Percentiles rank a stretch among this genome's conserved stretches.
These are phyloP conservation scores for Ceyx margarethae DNA, from an alignment of 2,113 vertebrate genomes.

Conservation along the genomic window DNA sequence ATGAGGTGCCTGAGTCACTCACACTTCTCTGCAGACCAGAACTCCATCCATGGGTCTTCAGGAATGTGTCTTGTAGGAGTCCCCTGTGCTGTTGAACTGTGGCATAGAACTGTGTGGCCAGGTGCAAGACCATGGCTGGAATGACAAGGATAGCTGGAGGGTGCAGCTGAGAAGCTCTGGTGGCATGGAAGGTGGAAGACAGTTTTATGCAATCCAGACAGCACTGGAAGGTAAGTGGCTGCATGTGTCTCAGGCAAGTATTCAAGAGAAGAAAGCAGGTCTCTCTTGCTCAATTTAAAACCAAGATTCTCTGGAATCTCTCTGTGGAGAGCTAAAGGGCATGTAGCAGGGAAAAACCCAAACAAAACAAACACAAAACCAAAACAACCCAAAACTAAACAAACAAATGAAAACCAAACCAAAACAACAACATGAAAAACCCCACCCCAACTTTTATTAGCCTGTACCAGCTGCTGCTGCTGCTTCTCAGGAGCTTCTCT, in stretches of 20 bases:
- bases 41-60: not conserved
- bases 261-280: not conserved
- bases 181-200: not conserved
- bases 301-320: not conserved
- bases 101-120: not conserved
- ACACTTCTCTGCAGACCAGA: not conserved
- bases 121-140: not conserved
- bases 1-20: not conserved
- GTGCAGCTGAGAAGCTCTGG: not conserved
- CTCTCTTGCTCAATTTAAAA: not conserved
- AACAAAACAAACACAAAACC: not conserved
- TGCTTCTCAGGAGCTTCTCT: conserved; percentile 14
- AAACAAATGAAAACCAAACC: too few relatives aligned
- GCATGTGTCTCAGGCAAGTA: accelerated
- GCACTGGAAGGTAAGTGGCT: not conserved
- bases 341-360: not conserved
- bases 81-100: not conserved
- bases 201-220: not conserved
- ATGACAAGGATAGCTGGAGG: not conserved
- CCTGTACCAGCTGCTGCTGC: not conserved
- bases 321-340: not conserved
- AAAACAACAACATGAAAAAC: too few relatives aligned
- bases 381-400: too few relatives aligned
- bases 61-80: not conserved
- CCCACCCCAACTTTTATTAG: not conserved